A percentile compares a stretch with the other conserved stretches of the same genome.
Conservation (phyloP, 2,888 invertebrate genomes). For the Erebia epiphron region DNA sequence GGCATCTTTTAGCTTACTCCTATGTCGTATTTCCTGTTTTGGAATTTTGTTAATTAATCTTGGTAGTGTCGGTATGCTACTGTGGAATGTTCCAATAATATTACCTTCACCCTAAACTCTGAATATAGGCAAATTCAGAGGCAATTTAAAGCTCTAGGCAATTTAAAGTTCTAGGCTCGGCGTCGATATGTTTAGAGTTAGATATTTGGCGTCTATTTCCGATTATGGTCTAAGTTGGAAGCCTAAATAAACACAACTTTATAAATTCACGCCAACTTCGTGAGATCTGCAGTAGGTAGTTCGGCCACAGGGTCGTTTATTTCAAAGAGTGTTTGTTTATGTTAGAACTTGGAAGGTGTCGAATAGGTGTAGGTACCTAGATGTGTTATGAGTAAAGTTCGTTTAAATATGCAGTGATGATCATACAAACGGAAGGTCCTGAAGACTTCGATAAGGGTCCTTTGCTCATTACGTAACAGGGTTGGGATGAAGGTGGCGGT, state of each 20-base stretch:
- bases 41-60: too few species aligned
- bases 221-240: neutral
- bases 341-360: neutral
- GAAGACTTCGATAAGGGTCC: slow-evolving; percentile 4
- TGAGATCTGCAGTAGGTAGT: neutral
- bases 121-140: neutral
- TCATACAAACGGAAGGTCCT: neutral
- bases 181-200: neutral
- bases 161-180: neutral
- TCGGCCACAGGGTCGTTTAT: neutral
- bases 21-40: too few species aligned
- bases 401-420: neutral
- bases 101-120: neutral
- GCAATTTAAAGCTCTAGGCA: too few species aligned
- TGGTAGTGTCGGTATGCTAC: too few species aligned
- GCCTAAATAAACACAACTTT: slow-evolving; percentile 14
- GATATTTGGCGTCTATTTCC: neutral
- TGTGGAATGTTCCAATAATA: neutral
- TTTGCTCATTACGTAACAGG: neutral
- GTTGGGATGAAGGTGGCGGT: neutral
- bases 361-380: neutral
- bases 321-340: neutral
- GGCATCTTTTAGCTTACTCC: too few species aligned
- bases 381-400: neutral
- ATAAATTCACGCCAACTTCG: slow-evolving; percentile 8